Evolutionary conservation across 2,113 vertebrate genomes (phyloP), one percentile per base, ranked within the genome.

Genomic region (Sinocyclocheilus anophthalmus): DNA sequence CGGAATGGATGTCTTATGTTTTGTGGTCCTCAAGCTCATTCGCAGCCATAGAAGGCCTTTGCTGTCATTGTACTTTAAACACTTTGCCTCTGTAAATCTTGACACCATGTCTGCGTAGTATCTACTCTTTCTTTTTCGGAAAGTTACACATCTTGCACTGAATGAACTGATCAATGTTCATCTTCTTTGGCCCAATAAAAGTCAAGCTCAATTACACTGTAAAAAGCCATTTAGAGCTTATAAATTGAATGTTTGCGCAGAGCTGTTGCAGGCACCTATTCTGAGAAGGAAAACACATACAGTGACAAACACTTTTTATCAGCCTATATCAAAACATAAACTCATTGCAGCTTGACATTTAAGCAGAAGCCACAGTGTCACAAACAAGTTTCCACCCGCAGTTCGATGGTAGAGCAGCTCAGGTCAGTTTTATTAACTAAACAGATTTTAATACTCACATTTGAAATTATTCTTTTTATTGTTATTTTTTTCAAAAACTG

Each of bases 31-130:
- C 18, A n/a, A 26, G 57, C 84, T 76, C 50, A 83, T 73, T 81
- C 70, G 83, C 86, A 72, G 87, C 93, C 92, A 78, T 92, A 92
- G 89, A 93, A 91, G 91, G n/a, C 81, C 39, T 85, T 48, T 73
- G 84, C 92, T 92, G 91, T 90, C 92, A 88, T 37, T 73, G 61
- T 89, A 16, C 86, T 88, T 93, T 91, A 92, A 94, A 93, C 92
- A 93, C 26, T 84, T 63, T 88, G 88, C 61, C 88, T 76, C 45
- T 48, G 45, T 48, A 48, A 48, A 48, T 48, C 45, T 48, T 77
- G 72, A 87, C 69, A 24, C 14, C 72, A 45, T 2, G 59, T 87
- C 87, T 85, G 84, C 42, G 16, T 37, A 85, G 50, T 63, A 11
- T 88, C 79, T 81, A 53, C 6, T 30, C 22, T 14, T 45, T 73